Base-by-base conservation (phyloP, 2,888 invertebrate genomes). In the Lycaena phlaeas region DNA sequence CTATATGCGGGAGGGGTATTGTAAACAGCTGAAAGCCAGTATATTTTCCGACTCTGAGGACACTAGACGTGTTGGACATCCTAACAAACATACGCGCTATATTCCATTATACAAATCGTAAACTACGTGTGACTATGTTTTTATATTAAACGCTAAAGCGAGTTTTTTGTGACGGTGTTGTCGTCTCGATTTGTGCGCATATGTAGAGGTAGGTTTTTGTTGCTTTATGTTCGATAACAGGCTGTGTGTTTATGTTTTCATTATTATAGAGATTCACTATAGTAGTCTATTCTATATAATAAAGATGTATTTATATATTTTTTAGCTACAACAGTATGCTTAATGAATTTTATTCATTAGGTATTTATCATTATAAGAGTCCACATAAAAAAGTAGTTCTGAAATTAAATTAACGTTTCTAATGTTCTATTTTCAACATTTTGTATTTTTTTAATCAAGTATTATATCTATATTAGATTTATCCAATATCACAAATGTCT, bases 1-100 rank as follows among this genome's bases (percentile, higher is more conserved):
- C 31, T 41, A 41, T 46, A 49, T 50, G 52, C 50, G 50, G 50
- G 52, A 48, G 50, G 52, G 49, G 49, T 36, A 42, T 47, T 44
- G 50, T 52, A 48, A 50, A 51, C 49, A 47, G 46, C 40, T 38
- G 45, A 45, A 45, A 46, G 42, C 45, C 36, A 36, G 36, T 36
- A 12, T 36, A 14, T n/a, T 36, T 14, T 5, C 26, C 2, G 36
- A 11, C 14, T 11, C 25, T 25, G 14, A 12, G 6, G 11, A 36
- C 14, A 36, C 2, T 25, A 26, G 25, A 36, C 36, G 36, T 36
- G 22, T 36, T 14, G 7, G 7, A 22, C 22, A 5, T 22, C 22
- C 22, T 6, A 5, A 22, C 9, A 3, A 7, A 2, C 22, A 22
- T 9, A 5, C 22, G 9, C 22, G 22, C 22, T 5, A 22, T 22